phyloP scores from a whole-genome alignment of 2,797 vertebrate species.

The Threskiornis aethiopicus region DNA sequence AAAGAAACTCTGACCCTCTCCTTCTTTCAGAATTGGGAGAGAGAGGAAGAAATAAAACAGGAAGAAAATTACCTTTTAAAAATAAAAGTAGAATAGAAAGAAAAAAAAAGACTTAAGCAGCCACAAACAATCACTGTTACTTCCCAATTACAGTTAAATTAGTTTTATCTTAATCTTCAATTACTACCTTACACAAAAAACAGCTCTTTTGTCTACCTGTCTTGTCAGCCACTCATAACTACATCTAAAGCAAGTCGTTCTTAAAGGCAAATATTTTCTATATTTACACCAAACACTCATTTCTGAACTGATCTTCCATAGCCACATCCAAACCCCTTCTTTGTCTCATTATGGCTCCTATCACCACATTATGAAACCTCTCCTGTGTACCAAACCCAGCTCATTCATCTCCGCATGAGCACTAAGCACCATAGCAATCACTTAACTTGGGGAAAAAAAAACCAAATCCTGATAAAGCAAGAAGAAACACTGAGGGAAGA shows the following conservation, averaged over 20 bases:
- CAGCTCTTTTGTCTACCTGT: background rate
- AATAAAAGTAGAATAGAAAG: background rate
- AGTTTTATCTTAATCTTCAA: background rate
- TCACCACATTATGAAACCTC: background rate
- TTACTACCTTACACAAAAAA: background rate
- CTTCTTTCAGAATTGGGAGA: background rate
- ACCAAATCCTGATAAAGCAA: fast-evolving
- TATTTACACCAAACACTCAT: background rate
- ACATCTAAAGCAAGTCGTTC: background rate
- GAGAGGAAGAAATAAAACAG: background rate
- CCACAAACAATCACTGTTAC: background rate
- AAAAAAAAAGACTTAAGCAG: background rate
- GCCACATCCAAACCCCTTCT: background rate
- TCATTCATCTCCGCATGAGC: fast-evolving
- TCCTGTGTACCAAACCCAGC: background rate
- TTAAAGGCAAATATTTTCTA: background rate
- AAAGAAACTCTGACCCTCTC: background rate
- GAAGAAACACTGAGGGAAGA: background rate
- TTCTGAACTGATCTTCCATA: background rate
- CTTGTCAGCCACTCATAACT: background rate
- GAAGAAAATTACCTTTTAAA: background rate
- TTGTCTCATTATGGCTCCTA: background rate
- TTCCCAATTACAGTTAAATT: background rate
- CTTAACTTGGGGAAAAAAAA: background rate
- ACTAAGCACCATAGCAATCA: fast-evolving